Evolutionary conservation across 2,888 invertebrate genomes (phyloP), one percentile per base, ranked within the genome.

Genomic region (Ectemnius lituratus): DNA sequence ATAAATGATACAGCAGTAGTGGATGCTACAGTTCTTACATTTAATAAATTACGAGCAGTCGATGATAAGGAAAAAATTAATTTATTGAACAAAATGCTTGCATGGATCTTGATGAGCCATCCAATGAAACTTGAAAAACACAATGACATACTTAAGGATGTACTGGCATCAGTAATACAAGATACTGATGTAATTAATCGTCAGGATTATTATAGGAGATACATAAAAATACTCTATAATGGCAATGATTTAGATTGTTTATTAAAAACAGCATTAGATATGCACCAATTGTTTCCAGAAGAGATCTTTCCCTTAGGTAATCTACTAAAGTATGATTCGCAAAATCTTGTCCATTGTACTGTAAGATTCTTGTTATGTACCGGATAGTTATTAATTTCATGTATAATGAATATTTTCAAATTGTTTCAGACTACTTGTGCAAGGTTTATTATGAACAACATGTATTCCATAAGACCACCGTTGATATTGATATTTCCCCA

Each of bases 341-440:
- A 47, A 27, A 13, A 16, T 61, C 18, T 61, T 18, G 14, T 13
- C 16, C 23, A 23, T 23, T 23, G 3, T 23, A 23, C 2, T 62
- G 13, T 27, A 20, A 47, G 20, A 27, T 49, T 27, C 6, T 18
- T 65, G 37, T 8, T 37, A 37, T 37, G 37, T 0, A 8, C 11
- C 4, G 8, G 37, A 6, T 37, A 11, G 11, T 37, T 37, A 37
- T 37, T 11, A 37, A 58, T 16, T 59, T 45, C 2, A 49, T 18
- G 8, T 59, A 3, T 27, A 59, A 16, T 28, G 27, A 60, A 45
- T 62, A 66, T 28, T 60, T 70, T 65, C 73, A 70, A 37, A 37
- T n/a, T 28, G 18, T 74, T 63, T 62, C 69, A 90, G 94, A 94
- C 86, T 94, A 94, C 93, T 92, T 94, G 70, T 94, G 94, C 83